Base-by-base conservation (phyloP, 37 sponge, comb jelly and placozoan species). In the Bolinopsis microptera region DNA sequence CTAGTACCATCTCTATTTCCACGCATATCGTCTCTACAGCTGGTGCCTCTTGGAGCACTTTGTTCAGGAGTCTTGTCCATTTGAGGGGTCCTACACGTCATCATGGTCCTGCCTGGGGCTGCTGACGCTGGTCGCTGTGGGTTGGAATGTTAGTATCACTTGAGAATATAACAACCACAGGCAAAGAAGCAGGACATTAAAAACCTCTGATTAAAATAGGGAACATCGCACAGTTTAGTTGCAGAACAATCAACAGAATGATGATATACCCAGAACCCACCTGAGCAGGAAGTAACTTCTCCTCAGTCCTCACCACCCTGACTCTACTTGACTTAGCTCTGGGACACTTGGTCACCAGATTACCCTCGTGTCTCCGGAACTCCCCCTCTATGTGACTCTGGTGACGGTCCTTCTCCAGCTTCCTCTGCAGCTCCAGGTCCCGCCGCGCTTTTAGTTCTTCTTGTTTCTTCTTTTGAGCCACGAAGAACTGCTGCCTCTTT, bases 381-480 rank as follows among this genome's bases (percentile, higher is more conserved):
- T 28, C 26, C 9, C 61, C 61, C 25, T 72, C 75, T n/a, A n/a
- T 3, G 36, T 86, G 90, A 35, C 38, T 23, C 61, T 86, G 61
- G 28, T 39, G 22, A 3, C 90, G 3, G 48, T 24, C 35, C 61
- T 24, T 38, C 90, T 86, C 36, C 5, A 86, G 90, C 26, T 86
- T 86, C 28, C 90, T 38, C 90, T 86, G 90, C 3, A 24, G 61
- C 27, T 86, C 90, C 41, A 86, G 61, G 28, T 86, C 90, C 22
- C 35, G 34, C 30, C 41, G 40, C 3, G 90, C 90, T 18, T 38
- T 35, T 3, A 86, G 16, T 27, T 86, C 90, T 27, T 39, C 90
- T 48, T 86, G 90, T 30, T 86, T 86, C 90, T 86, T 86, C 90
- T 86, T 41, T 34, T 86, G 90, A 16, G 90, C 90, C 3, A 86